Conservation (phyloP, 1,140 invertebrate species). For the Pollicipes pollicipes region DNA sequence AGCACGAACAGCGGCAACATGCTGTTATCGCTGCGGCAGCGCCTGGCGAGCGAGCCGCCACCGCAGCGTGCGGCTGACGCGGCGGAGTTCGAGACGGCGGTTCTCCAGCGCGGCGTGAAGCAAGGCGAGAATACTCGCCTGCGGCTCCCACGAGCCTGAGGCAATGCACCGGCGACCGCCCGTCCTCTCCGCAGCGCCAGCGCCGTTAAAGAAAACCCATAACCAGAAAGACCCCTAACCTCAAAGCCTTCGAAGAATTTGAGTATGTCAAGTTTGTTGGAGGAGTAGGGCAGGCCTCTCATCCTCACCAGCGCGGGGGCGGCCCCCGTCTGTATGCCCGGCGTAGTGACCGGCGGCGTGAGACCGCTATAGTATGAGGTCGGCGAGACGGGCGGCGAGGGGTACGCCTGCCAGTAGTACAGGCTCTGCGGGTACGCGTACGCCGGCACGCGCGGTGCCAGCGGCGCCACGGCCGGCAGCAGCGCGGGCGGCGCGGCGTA, state of each 20-base stretch:
- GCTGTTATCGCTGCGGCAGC: neutral
- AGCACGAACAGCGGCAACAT: neutral
- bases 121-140: neutral
- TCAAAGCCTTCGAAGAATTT: conserved; percentile 32
- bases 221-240: conserved; percentile 24
- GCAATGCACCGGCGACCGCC: neutral
- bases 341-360: conserved; percentile 20
- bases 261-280: conserved; percentile 24
- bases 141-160: neutral
- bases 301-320: conserved; percentile 5
- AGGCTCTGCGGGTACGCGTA: conserved; percentile 29
- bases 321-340: no score
- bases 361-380: conserved; percentile 54
- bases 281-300: conserved; percentile 4
- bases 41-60: no score
- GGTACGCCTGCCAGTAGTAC: conserved; percentile 67
- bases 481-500: conserved; percentile 27
- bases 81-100: neutral
- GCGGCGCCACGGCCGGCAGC: conserved; percentile 27
- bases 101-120: neutral
- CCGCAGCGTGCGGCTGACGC: no score
- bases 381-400: conserved; percentile 73
- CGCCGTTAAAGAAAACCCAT: conserved; percentile 8
- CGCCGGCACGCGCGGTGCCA: conserved; percentile 31
- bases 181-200: neutral